phyloP scores from a whole-genome alignment of 2,113 vertebrate species.

The Butorides virescens region DNA sequence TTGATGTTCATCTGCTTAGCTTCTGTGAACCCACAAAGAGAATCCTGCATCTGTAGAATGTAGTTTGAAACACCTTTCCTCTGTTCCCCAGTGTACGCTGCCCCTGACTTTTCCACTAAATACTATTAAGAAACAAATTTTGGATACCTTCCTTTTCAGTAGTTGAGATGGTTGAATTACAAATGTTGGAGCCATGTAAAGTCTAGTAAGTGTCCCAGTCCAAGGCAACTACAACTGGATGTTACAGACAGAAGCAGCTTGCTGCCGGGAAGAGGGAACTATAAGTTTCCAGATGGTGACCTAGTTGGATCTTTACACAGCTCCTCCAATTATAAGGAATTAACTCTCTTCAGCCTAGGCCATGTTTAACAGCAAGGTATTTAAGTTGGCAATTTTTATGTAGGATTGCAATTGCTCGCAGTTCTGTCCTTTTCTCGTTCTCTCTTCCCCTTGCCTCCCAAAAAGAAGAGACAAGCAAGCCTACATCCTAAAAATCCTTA shows the following conservation, averaged over 20 bases:
- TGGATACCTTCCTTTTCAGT: not conserved
- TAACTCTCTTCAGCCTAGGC: not conserved
- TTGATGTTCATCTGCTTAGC: not conserved
- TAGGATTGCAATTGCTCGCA: not conserved
- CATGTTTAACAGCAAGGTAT: not conserved
- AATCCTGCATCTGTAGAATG: not conserved
- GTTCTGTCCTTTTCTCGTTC: not conserved
- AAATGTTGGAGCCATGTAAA: conserved; percentile 1
- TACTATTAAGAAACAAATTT: not conserved
- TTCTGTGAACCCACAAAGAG: conserved; percentile 4
- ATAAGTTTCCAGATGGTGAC: conserved; percentile 37
- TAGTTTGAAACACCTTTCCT: conserved; percentile 2
- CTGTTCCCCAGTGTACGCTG: not conserved
- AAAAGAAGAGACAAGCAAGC: not conserved
- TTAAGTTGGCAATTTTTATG: not conserved
- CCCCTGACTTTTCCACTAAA: not conserved
- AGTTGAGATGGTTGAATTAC: not conserved
- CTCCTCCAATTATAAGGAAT: conserved; percentile 13
- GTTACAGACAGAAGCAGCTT: not conserved
- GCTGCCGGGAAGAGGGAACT: not conserved
- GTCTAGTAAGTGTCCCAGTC: not conserved
- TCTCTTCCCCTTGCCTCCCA: not conserved
- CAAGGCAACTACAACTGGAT: conserved; percentile 25
- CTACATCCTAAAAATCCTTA: not conserved
- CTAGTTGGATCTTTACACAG: conserved; percentile 30